Evolutionary conservation across 2,113 vertebrate species (phyloP).

Genomic region (Eulacestoma nigropectus): DNA sequence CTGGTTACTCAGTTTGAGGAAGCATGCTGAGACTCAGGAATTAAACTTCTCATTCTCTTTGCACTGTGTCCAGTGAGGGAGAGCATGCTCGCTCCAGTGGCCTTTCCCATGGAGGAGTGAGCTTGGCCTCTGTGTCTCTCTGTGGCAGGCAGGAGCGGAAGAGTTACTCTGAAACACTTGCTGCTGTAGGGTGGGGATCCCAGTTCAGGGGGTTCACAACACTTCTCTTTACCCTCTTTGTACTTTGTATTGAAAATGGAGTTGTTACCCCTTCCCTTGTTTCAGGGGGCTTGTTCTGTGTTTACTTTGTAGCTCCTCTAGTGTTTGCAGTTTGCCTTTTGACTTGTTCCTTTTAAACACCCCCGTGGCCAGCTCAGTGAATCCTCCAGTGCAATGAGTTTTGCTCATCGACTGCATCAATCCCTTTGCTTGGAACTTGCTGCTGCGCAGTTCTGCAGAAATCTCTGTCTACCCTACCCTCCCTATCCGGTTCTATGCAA

Average conservation of each 20-base stretch:
- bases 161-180: neutral
- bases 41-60: neutral
- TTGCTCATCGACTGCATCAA: too few relatives aligned
- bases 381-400: neutral
- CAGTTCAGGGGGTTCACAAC: fast-evolving
- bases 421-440: neutral
- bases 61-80: neutral
- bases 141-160: neutral
- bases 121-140: neutral
- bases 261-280: neutral
- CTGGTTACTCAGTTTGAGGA: neutral
- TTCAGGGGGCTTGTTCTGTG: neutral
- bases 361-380: neutral
- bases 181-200: neutral
- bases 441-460: neutral
- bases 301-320: neutral
- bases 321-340: neutral
- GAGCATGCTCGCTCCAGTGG: fast-evolving
- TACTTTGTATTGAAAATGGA: neutral
- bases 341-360: neutral
- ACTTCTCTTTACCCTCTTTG: neutral
- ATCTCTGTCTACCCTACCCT: neutral
- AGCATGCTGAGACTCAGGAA: neutral
- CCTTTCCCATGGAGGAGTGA: neutral
- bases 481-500: fast-evolving